Evolutionary conservation across 2,113 vertebrate genomes (phyloP).

Genomic region (Pholis gunnellus): DNA sequence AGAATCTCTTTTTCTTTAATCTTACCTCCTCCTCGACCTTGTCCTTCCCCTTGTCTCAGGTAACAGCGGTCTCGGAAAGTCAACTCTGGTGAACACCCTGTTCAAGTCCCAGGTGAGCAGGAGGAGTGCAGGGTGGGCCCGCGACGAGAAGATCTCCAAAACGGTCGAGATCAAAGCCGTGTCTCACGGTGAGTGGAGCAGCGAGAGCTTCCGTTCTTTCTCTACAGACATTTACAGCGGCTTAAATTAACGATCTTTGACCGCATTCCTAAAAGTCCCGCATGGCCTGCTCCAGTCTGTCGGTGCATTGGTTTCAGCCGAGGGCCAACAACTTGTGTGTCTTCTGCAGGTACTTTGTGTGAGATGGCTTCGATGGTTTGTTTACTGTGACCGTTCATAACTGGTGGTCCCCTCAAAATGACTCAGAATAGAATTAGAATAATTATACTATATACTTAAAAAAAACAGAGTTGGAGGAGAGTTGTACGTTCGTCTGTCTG

Average conservation of each 20-base stretch:
- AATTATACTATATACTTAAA: neutral
- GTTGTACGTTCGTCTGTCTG: neutral
- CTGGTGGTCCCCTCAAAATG: neutral
- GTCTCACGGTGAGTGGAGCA: slow-evolving; percentile 89
- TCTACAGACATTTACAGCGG: slow-evolving; percentile 17
- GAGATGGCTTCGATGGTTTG: neutral
- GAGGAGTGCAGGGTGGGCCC: slow-evolving; percentile 91
- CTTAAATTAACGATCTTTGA: slow-evolving; percentile 27
- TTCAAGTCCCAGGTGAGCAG: slow-evolving; percentile 99
- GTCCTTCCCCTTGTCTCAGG: slow-evolving; percentile 76
- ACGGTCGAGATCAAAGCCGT: slow-evolving; percentile 96
- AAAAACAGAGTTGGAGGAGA: neutral
- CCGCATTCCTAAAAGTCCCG: slow-evolving; percentile 15
- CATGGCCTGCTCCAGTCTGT: slow-evolving; percentile 11
- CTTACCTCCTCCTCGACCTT: neutral
- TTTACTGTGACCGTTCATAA: neutral
- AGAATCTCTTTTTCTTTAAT: neutral
- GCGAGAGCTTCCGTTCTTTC: slow-evolving; percentile 3
- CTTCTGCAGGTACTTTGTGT: neutral
- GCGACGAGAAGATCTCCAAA: slow-evolving; percentile 97
- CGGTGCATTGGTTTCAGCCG: slow-evolving; percentile 13
- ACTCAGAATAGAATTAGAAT: neutral
- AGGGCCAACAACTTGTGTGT: neutral
- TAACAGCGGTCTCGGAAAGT: slow-evolving; percentile 95
- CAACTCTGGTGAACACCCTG: slow-evolving; percentile 93